These are phyloP conservation scores for Lepus oiostolus DNA, from an alignment of 2,797 vertebrate species.

Conservation along the genomic window DNA sequence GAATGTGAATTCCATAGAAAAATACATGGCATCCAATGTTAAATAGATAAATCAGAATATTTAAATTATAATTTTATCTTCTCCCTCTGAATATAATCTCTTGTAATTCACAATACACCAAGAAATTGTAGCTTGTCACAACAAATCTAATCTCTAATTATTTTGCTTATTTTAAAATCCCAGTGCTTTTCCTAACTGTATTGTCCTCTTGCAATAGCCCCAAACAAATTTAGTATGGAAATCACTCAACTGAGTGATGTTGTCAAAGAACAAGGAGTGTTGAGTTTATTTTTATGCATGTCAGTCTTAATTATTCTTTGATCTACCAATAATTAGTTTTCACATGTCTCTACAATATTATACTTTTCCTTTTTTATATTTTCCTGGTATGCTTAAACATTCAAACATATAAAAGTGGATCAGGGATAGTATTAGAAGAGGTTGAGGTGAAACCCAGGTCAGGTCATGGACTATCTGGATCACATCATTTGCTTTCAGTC, in stretches of 20 bases:
- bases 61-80: background rate
- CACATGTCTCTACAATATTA: background rate
- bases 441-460: background rate
- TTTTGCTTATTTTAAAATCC: background rate
- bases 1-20: background rate
- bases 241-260: background rate
- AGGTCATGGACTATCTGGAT: accelerated
- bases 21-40: background rate
- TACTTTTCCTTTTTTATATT: background rate
- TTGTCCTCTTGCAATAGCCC: background rate
- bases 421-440: background rate
- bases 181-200: background rate
- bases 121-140: background rate
- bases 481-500: background rate
- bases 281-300: background rate
- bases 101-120: background rate
- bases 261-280: background rate
- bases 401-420: background rate
- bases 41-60: background rate
- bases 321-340: background rate
- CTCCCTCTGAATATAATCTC: background rate
- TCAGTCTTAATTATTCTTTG: background rate
- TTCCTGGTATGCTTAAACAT: background rate
- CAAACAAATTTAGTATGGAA: background rate
- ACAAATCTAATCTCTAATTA: background rate